Evolutionary conservation across 2,888 invertebrate species (phyloP), one percentile per base, ranked within the genome.

Genomic region (Strigamia crassipes): DNA sequence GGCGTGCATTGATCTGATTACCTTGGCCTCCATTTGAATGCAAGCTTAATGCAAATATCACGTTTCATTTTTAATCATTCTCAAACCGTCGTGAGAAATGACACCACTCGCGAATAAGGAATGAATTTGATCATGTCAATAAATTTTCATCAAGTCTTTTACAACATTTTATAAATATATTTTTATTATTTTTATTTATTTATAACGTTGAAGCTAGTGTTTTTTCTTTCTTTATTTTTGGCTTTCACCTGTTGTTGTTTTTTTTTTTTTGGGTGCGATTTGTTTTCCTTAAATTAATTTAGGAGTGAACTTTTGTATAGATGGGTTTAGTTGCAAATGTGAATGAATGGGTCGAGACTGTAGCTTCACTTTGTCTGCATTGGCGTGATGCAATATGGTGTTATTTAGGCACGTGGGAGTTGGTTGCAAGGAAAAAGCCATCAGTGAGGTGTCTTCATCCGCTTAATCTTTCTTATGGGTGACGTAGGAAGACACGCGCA

Each of bases 391-490:
- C 61, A 66, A 66, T 66, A 23, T 66, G 61, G 61, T 66, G 61
- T 66, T 66, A 66, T 66, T 66, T 66, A 66, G 61, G 18, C 61
- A 66, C 61, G 61, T 66, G 61, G 61, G 61, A 66, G 61, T 66
- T 66, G 61, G 61, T 66, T 23, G 61, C 61, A 66, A 66, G 61
- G 61, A 66, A 18, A 66, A 23, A 66, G 61, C 61, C 61, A 66
- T 66, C 61, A 66, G 12, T 23, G 61, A 23, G 23, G 21, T 66
- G 61, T 66, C 61, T 66, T 66, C 61, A 66, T 66, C 61, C 61
- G 61, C 61, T 66, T 66, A 66, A 66, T 66, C 61, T 66, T 66
- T 66, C 61, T 66, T 66, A 66, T 66, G 61, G 61, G 61, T 66
- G 61, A 66, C 61, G 61, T 23, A 66, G 61, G 61, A 66, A 66